Evolutionary conservation across 1,140 invertebrate species (phyloP).

Genomic region (Papilio machaon): DNA sequence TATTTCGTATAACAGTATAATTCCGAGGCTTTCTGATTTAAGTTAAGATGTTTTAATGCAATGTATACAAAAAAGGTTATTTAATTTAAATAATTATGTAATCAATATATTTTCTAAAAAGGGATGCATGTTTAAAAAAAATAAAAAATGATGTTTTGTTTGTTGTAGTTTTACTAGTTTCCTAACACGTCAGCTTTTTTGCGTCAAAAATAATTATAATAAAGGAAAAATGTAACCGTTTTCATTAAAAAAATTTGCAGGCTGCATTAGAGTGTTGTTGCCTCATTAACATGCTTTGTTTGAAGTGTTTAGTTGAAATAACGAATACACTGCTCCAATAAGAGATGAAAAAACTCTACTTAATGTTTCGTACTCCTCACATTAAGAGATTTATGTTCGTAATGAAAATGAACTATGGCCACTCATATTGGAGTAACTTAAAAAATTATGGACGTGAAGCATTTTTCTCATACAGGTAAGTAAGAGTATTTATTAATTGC

Average conservation of each 20-base stretch:
- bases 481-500: slow-evolving; percentile 9
- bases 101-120: slow-evolving; percentile 67
- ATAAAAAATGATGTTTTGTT: slow-evolving; percentile 78
- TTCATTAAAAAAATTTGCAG: neutral
- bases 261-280: slow-evolving; percentile 11
- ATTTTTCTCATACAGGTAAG: neutral
- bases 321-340: slow-evolving; percentile 38
- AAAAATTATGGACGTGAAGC: neutral
- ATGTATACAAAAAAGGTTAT: slow-evolving; percentile 58
- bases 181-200: slow-evolving; percentile 63
- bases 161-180: slow-evolving; percentile 77
- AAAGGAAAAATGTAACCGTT: neutral
- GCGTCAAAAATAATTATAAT: neutral
- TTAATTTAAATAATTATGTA: slow-evolving; percentile 67
- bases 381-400: slow-evolving; percentile 33
- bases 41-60: slow-evolving; percentile 51
- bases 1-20: slow-evolving; percentile 33
- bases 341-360: slow-evolving; percentile 28
- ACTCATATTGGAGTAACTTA: slow-evolving; percentile 32
- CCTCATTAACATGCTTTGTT: slow-evolving; percentile 47
- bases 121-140: slow-evolving; percentile 69
- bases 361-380: neutral
- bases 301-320: slow-evolving; percentile 47
- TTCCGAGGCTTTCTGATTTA: slow-evolving; percentile 45
- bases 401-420: neutral